Conservation (phyloP, 2,797 vertebrate species). For the Danio choprae region DNA sequence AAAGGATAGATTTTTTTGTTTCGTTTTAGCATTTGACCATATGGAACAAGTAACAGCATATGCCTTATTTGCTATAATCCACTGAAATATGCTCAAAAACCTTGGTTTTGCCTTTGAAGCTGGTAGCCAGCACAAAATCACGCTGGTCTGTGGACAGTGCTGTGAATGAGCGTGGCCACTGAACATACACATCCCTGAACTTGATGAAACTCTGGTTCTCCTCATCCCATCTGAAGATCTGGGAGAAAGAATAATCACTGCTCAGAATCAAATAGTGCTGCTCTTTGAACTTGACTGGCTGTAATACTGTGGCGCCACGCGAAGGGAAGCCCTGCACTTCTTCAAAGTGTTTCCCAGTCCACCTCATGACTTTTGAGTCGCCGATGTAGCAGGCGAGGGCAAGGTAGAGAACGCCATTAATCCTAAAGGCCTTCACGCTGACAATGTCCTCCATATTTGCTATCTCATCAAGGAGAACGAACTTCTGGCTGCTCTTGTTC, state of each 20-base stretch:
- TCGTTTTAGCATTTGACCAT: not conserved
- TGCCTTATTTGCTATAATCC: conserved; percentile 85
- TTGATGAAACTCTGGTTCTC: conserved; percentile 88
- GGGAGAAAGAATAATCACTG: conserved; percentile 97
- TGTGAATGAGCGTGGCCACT: conserved; percentile 93
- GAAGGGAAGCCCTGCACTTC: conserved; percentile 95
- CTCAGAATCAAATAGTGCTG: conserved; percentile 92
- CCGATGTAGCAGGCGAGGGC: conserved; percentile 95
- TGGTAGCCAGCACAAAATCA: conserved; percentile 95
- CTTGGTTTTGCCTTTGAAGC: conserved; percentile 96
- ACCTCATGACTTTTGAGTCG: conserved; percentile 93
- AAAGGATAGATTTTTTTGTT: not conserved
- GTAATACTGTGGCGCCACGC: conserved; percentile 93
- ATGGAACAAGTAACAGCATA: not conserved
- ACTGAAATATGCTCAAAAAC: conserved; percentile 94
- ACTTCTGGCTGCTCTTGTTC: conserved; percentile 92
- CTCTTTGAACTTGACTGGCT: conserved; percentile 90
- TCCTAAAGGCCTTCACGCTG: conserved; percentile 89
- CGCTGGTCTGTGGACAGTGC: conserved; percentile 87
- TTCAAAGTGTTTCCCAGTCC: conserved; percentile 90
- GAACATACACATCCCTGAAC: conserved; percentile 96
- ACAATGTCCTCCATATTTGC: conserved; percentile 91
- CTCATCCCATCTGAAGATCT: conserved; percentile 93
- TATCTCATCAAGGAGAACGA: conserved; percentile 87
- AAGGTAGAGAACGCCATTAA: conserved; percentile 85